These are phyloP conservation scores for Heterotilapia buettikoferi DNA, from an alignment of 2,113 vertebrate species.

Conservation along the genomic window DNA sequence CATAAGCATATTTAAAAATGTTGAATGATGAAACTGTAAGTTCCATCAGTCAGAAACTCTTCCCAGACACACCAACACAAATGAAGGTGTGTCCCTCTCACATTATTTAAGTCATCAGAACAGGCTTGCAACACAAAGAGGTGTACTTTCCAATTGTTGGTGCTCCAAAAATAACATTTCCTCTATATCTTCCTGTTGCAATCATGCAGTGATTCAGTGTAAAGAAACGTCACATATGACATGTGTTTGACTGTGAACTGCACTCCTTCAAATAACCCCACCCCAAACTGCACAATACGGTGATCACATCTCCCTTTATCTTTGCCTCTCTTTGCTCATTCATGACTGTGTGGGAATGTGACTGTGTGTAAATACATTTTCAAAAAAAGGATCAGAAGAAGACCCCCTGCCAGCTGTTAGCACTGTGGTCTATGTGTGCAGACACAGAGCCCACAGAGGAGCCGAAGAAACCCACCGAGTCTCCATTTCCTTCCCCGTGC, in stretches of 20 bases:
- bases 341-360: background rate
- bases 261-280: background rate
- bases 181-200: background rate
- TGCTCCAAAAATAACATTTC: constrained; percentile 11
- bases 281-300: background rate
- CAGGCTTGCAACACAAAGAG: background rate
- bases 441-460: constrained; percentile 16
- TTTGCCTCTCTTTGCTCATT: background rate
- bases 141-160: background rate
- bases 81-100: background rate
- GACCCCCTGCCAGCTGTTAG: constrained; percentile 29
- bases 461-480: constrained; percentile 30
- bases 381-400: constrained; percentile 1
- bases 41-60: background rate
- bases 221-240: background rate
- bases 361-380: background rate
- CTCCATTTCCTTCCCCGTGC: background rate
- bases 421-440: constrained; percentile 30
- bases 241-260: background rate
- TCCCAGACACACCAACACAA: background rate
- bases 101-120: background rate
- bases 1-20: background rate
- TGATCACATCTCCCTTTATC: background rate
- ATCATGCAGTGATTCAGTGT: background rate
- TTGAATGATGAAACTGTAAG: background rate